These are phyloP conservation scores for Psix sp. DNA, from an alignment of 1,140 invertebrate species.

Conservation along the genomic window DNA sequence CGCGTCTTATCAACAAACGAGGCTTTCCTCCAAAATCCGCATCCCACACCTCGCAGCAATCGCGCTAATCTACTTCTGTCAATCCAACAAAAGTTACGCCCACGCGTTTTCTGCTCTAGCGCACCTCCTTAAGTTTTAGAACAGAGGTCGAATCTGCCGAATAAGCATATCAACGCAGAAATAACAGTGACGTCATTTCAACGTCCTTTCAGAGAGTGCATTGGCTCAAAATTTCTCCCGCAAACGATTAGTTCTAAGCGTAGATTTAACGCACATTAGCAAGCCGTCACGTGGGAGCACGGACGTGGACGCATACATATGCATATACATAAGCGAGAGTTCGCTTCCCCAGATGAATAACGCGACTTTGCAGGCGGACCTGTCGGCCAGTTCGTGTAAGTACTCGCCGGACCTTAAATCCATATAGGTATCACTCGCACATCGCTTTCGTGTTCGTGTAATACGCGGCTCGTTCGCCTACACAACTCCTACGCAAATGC, in stretches of 20 bases:
- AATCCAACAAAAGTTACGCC: too few species aligned
- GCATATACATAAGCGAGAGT: constrained; percentile 39
- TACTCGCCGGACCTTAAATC: constrained; percentile 38
- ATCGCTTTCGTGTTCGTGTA: constrained; percentile 43
- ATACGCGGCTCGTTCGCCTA: constrained; percentile 53
- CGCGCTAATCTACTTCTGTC: too few species aligned
- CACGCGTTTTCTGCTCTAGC: too few species aligned
- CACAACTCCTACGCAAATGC: constrained; percentile 27
- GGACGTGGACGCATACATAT: too few species aligned
- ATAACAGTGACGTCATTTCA: constrained; percentile 53
- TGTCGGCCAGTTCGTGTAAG: constrained; percentile 32
- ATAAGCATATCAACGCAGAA: constrained; percentile 26
- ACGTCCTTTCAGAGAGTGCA: constrained; percentile 26
- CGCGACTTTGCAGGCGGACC: constrained; percentile 46
- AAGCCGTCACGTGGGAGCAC: constrained; percentile 42
- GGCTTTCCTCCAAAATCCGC: too few species aligned
- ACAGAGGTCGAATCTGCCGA: neutral
- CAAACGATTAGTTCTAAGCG: constrained; percentile 24
- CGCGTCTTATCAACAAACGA: too few species aligned
- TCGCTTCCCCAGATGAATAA: constrained; percentile 41
- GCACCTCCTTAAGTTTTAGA: neutral
- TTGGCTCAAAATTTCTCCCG: constrained; percentile 38
- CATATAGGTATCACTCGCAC: constrained; percentile 42
- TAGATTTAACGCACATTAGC: constrained; percentile 9
- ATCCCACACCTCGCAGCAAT: too few species aligned